Evolutionary conservation across 2,797 vertebrate genomes (phyloP).

Genomic region (Meda fulgida): DNA sequence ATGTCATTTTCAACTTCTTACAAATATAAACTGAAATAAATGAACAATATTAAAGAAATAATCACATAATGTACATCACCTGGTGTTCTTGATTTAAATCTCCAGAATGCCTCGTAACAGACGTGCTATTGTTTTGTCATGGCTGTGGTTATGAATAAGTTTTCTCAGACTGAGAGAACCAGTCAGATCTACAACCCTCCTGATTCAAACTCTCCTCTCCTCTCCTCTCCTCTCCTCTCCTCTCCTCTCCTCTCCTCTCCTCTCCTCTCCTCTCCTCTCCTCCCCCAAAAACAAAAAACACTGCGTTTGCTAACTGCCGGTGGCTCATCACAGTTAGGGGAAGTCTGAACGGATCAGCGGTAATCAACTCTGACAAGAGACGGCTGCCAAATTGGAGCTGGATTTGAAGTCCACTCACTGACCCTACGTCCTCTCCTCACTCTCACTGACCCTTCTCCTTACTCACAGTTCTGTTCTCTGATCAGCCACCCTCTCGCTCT

Average conservation of each 20-base stretch:
- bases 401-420: constrained; percentile 72
- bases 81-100: constrained; percentile 27
- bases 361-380: constrained; percentile 80
- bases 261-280: not conserved
- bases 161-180: not conserved
- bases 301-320: constrained; percentile 68
- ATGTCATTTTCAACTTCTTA: not conserved
- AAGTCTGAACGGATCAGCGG: constrained; percentile 81
- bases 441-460: constrained; percentile 42
- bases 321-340: constrained; percentile 73
- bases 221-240: too few species aligned
- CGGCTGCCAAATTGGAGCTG: constrained; percentile 74
- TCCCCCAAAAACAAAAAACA: constrained; percentile 52
- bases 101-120: constrained; percentile 30
- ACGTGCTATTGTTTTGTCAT: constrained; percentile 39
- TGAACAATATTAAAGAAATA: not conserved
- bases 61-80: constrained; percentile 47
- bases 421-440: constrained; percentile 44
- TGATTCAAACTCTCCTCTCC: not conserved
- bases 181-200: constrained; percentile 12
- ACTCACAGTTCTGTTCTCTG: constrained; percentile 25
- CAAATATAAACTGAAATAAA: not conserved
- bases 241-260: not conserved
- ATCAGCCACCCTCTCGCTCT: constrained; percentile 15
- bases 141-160: constrained; percentile 18